Conservation (phyloP, 2,797 vertebrate species). For the Sebastiscus tertius region DNA sequence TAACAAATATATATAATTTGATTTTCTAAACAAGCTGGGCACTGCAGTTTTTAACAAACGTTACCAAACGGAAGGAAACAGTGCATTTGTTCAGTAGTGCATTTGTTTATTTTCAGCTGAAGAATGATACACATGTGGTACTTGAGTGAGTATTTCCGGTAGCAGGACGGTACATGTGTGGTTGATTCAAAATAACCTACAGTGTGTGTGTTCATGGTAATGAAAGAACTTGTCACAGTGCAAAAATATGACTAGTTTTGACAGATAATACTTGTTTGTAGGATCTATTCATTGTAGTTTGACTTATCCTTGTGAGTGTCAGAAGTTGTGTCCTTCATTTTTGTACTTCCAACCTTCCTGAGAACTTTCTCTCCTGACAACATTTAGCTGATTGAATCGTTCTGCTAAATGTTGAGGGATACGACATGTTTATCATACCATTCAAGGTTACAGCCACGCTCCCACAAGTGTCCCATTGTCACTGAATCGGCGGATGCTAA, state of each 20-base stretch:
- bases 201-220: neutral
- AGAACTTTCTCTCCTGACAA: neutral
- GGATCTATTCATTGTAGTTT: neutral
- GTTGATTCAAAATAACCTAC: neutral
- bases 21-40: neutral
- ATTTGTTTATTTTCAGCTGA: neutral
- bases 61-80: neutral
- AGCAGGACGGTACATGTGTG: neutral
- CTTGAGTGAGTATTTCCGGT: neutral
- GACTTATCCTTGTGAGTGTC: neutral
- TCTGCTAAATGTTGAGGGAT: neutral
- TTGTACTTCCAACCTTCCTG: neutral
- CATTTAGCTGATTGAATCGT: neutral
- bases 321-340: neutral
- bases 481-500: slow-evolving; percentile 35
- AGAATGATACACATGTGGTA: neutral
- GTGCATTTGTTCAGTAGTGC: neutral
- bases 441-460: neutral
- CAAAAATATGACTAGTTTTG: neutral
- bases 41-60: neutral
- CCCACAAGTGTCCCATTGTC: slow-evolving; percentile 28
- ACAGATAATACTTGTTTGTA: neutral
- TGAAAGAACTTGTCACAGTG: neutral
- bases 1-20: neutral
- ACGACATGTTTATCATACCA: neutral